Percentiles rank a stretch among this genome's conserved stretches.
phyloP scores from a whole-genome alignment of 2,888 invertebrate genomes.

The Eilema caniola region DNA sequence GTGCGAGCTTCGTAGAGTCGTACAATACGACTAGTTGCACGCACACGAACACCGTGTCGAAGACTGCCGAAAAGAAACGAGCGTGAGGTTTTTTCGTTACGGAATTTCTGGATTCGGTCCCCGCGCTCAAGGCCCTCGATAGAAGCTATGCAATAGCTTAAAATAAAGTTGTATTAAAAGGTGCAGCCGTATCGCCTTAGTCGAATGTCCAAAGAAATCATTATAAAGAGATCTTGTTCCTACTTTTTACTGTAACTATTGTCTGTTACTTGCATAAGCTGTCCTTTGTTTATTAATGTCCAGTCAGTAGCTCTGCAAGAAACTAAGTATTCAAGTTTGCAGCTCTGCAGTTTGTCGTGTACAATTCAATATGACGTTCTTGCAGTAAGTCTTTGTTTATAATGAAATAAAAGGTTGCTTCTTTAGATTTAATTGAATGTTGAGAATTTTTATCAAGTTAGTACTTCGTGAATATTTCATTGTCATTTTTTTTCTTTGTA shows the following conservation, averaged over 20 bases:
- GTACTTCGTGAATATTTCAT: too few species aligned
- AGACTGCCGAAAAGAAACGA: too few species aligned
- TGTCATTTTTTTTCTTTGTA: too few species aligned
- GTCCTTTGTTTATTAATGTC: background rate
- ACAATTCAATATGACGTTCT: background rate
- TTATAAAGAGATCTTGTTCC: background rate
- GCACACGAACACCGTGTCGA: too few species aligned
- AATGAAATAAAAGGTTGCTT: background rate
- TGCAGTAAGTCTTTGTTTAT: background rate
- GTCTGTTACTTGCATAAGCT: background rate
- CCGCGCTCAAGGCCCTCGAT: too few species aligned
- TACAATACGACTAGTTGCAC: too few species aligned
- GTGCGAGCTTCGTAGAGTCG: too few species aligned
- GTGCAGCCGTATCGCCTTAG: too few species aligned
- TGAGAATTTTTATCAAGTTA: background rate
- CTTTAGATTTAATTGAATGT: background rate
- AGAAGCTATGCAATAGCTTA: too few species aligned
- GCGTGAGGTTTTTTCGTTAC: too few species aligned
- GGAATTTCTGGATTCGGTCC: too few species aligned
- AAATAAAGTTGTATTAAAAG: too few species aligned
- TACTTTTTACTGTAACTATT: background rate
- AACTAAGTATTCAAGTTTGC: background rate
- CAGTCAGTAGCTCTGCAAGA: slow-evolving; percentile 2
- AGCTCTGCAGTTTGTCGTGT: slow-evolving; percentile 6
- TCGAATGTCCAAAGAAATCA: background rate